Evolutionary conservation across 1,140 invertebrate genomes (phyloP), one percentile per base, ranked within the genome.

Genomic region (Eubasilissa regina): DNA sequence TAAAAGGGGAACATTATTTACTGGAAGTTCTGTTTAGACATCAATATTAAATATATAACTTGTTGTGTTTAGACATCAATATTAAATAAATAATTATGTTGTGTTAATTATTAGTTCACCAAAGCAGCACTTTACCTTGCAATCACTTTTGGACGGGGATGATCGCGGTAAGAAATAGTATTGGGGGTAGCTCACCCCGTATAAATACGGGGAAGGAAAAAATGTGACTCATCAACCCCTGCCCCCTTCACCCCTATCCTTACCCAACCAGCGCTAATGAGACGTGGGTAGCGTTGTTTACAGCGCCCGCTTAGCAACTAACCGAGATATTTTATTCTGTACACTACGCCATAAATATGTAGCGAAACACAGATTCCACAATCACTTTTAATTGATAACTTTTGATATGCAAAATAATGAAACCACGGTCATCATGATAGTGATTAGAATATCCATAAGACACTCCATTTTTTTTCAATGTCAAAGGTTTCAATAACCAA

Each of bases 151-250:
- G 48, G n/a, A 51, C n/a, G 35, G 60, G 60, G 60, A 64, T 64
- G 60, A 64, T 64, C 66, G 45, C 47, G 17, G 15, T 70, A 53
- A 11, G 45, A 48, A 53, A 9, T 12, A 51, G 48, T 51, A 19
- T 25, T 11, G 45, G 60, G 66, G 47, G 47, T 70, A 51, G 43
- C 55, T 58, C 55, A 66, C 47, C 66, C 9, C 45, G 47, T 21
- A 21, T 70, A 51, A 64, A 64, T 70, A 48, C 35, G 53, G 73
- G 44, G 68, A 51, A 60, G 80, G 66, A 58, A 81, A 81, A 81
- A 81, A 81, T 81, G 77, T 81, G 80, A 81, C 76, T 81, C 80
- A 81, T 81, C 80, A 78, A 75, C 73, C 58, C 47, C 53, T 45
- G 1, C 15, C 17, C 21, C 60, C 60, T 13, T 43, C 35, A 66